Conservation (phyloP, 2,113 vertebrate genomes). For the Sialia sialis region DNA sequence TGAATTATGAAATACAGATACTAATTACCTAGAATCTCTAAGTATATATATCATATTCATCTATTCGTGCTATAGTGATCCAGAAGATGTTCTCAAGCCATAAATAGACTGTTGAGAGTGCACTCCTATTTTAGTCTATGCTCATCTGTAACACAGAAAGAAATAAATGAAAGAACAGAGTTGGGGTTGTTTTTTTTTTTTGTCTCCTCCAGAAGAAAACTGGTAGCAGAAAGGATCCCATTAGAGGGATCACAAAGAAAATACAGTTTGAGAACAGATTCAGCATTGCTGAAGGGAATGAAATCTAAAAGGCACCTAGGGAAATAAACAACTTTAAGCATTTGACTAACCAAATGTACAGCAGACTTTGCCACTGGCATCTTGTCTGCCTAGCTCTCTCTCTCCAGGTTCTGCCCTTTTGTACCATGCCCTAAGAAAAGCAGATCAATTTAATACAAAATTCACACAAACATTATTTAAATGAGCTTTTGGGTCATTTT, state of each 20-base stretch:
- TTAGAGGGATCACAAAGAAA: background rate
- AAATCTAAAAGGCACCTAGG: constrained; percentile 6
- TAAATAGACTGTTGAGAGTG: background rate
- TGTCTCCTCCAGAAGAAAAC: background rate
- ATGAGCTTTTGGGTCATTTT: background rate
- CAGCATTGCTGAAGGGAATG: background rate
- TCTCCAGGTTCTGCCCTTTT: background rate
- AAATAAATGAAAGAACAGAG: background rate
- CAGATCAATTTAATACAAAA: background rate
- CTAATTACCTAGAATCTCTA: background rate
- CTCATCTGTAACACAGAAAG: background rate
- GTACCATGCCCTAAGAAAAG: background rate
- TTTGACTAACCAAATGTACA: background rate
- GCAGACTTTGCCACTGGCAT: background rate
- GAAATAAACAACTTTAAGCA: constrained; percentile 1
- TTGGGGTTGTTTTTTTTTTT: background rate
- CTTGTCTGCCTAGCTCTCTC: rapidly evolving
- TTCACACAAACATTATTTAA: background rate
- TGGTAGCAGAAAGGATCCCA: background rate
- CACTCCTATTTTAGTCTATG: background rate
- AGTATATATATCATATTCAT: background rate
- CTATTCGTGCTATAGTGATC: background rate
- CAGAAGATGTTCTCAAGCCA: background rate
- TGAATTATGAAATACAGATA: background rate
- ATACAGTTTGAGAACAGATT: background rate